A percentile compares a stretch with the other conserved stretches of the same genome.
Conservation (phyloP, 2,113 vertebrate genomes). For the Xenus cinereus region DNA sequence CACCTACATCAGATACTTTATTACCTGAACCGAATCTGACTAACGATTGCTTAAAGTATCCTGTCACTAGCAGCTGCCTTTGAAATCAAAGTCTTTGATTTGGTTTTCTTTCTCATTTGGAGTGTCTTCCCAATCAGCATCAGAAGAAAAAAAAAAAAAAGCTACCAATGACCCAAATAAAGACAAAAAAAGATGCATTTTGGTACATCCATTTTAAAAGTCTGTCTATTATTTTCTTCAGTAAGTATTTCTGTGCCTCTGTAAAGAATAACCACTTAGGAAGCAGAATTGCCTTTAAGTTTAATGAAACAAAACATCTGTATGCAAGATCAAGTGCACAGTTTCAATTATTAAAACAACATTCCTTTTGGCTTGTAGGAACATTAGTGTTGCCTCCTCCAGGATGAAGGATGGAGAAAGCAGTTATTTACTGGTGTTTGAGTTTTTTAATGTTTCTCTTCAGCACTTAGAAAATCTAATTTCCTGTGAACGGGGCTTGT, state of each 20-base stretch:
- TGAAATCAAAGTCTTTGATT: neutral
- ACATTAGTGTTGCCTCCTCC: neutral
- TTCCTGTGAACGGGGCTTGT: conserved; percentile 2
- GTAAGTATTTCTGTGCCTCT: neutral
- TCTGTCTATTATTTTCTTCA: neutral
- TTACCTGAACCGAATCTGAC: neutral
- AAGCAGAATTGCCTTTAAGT: neutral
- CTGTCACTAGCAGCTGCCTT: neutral
- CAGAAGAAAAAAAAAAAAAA: neutral
- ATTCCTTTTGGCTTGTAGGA: neutral
- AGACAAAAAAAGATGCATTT: neutral
- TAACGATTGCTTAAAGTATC: neutral
- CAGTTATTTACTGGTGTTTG: conserved; percentile 2
- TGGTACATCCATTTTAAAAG: neutral
- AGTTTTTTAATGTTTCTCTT: neutral
- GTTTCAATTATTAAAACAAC: conserved; percentile 24
- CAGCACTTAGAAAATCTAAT: conserved; percentile 38
- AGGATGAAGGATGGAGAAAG: neutral
- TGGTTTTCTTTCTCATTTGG: neutral
- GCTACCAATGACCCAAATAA: neutral
- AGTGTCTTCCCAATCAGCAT: neutral
- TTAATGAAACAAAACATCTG: neutral
- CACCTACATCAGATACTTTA: neutral
- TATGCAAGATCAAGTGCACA: neutral
- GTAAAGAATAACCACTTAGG: neutral